Evolutionary conservation across 2,797 vertebrate genomes (phyloP).

Genomic region (Hozukius guyotensis): DNA sequence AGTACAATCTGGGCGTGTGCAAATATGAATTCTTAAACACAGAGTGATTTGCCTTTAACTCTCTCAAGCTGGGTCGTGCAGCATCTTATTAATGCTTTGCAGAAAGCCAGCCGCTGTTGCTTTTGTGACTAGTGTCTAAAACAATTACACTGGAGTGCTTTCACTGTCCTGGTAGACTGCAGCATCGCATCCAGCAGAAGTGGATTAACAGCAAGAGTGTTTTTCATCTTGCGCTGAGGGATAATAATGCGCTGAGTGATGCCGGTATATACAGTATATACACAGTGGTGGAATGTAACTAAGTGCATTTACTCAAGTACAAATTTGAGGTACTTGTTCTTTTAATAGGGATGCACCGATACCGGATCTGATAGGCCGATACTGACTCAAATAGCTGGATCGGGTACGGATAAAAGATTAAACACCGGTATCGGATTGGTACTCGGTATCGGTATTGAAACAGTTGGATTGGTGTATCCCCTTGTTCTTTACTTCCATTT

Average conservation of each 20-base stretch:
- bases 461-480: too few species aligned
- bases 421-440: too few species aligned
- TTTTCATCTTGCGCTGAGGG: not conserved
- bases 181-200: constrained; percentile 22
- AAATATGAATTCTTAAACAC: not conserved
- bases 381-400: too few species aligned
- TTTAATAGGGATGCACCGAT: too few species aligned
- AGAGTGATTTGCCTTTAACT: not conserved
- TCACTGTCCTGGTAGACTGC: constrained; percentile 23
- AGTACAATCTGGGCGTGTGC: not conserved
- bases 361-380: too few species aligned
- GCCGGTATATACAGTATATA: not conserved
- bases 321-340: not conserved
- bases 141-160: constrained; percentile 20
- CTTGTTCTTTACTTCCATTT: too few species aligned
- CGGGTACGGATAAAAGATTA: too few species aligned
- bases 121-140: constrained; percentile 31
- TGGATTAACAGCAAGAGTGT: constrained; percentile 4
- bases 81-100: constrained; percentile 21
- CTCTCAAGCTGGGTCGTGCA: not conserved
- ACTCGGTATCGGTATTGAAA: too few species aligned
- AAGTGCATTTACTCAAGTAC: not conserved
- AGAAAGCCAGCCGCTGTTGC: not conserved
- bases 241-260: not conserved
- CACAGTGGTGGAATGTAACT: not conserved